phyloP scores from a whole-genome alignment of 2,888 invertebrate species.

The Macrophya alboannulata region DNA sequence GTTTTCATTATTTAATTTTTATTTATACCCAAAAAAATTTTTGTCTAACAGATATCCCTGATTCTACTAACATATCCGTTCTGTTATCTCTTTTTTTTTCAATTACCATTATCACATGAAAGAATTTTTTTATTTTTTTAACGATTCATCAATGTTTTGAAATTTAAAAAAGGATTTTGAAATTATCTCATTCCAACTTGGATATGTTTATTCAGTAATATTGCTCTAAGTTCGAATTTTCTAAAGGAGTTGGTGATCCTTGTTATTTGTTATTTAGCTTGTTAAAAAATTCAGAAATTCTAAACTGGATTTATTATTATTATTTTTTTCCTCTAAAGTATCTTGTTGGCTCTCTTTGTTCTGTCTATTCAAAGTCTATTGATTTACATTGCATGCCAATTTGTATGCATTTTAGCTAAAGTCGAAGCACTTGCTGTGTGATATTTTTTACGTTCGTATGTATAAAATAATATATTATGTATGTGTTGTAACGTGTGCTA shows the following conservation, averaged over 20 bases:
- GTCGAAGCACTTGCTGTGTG: constrained; percentile 15
- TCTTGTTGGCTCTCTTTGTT: constrained; percentile 39
- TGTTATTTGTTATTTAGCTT: constrained; percentile 27
- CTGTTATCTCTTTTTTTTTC: background rate
- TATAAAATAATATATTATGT: constrained; percentile 17
- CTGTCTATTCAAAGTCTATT: constrained; percentile 48
- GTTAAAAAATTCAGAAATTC: background rate
- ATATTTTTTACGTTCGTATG: constrained; percentile 50
- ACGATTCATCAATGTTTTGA: background rate
- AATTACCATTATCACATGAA: background rate
- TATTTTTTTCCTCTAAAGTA: background rate
- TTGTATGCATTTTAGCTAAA: constrained; percentile 16
- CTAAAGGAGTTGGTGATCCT: background rate
- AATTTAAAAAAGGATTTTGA: background rate
- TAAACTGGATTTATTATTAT: background rate
- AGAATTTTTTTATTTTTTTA: background rate
- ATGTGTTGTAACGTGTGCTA: constrained; percentile 13
- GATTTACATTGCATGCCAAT: background rate
- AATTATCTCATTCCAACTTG: background rate
- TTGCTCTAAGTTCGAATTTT: background rate
- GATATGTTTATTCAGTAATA: constrained; percentile 12
- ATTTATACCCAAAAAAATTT: background rate
- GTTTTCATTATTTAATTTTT: constrained; percentile 27
- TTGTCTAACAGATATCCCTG: constrained; percentile 5
- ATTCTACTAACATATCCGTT: constrained; percentile 12